A percentile compares a stretch with the other conserved stretches of the same genome.
Evolutionary conservation across 1,140 invertebrate genomes (phyloP).

Genomic region (Ctenoplectra terminalis): DNA sequence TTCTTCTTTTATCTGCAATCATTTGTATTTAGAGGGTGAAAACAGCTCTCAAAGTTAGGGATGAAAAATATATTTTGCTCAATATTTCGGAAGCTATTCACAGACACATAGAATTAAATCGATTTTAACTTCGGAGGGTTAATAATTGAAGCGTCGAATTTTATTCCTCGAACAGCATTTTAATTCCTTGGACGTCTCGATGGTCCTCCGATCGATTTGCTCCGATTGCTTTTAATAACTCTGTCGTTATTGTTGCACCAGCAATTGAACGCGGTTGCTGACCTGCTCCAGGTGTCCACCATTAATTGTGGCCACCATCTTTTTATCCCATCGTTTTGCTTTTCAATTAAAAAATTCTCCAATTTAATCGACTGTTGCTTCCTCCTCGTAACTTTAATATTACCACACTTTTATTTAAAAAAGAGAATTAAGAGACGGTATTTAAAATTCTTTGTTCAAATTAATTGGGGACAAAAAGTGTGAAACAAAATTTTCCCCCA

Average conservation of each 20-base stretch:
- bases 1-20: too few species aligned
- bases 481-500: too few species aligned
- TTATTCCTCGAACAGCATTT: background rate
- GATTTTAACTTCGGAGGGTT: too few species aligned
- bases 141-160: background rate
- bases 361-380: background rate
- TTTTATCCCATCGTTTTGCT: background rate
- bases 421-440: too few species aligned
- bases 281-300: background rate
- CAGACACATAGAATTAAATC: too few species aligned
- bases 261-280: background rate
- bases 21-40: too few species aligned
- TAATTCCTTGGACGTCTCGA: background rate
- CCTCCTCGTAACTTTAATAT: background rate
- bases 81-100: too few species aligned
- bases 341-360: conserved; percentile 7
- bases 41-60: too few species aligned
- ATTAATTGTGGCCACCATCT: background rate
- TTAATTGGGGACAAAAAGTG: too few species aligned
- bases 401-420: background rate
- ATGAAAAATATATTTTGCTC: too few species aligned
- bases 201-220: background rate
- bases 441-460: too few species aligned
- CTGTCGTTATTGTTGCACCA: background rate
- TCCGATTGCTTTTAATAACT: conserved; percentile 6